These are phyloP conservation scores for Sesamia inferens DNA, from an alignment of 2,888 invertebrate genomes.

Conservation along the genomic window DNA sequence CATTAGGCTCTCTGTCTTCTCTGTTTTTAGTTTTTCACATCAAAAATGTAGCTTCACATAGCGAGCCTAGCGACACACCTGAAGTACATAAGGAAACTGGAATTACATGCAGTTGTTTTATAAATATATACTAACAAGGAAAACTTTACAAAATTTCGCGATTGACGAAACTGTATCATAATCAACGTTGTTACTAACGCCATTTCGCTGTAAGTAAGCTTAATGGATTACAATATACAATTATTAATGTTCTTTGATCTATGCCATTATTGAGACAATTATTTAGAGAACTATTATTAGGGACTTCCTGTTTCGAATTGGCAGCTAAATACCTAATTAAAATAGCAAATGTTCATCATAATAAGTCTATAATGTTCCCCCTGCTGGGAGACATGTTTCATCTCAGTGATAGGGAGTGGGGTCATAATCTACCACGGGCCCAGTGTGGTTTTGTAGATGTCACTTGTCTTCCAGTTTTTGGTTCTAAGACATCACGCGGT, in stretches of 20 bases:
- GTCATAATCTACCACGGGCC: too few species aligned
- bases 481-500: too few species aligned
- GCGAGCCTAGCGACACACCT: not conserved
- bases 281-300: not conserved
- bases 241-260: not conserved
- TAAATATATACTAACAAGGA: conserved; percentile 33
- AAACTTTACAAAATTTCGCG: conserved; percentile 25
- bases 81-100: conserved; percentile 8
- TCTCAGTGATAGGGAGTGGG: too few species aligned
- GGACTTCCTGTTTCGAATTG: conserved; percentile 8
- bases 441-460: too few species aligned
- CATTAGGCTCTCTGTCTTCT: too few species aligned
- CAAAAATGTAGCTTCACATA: not conserved
- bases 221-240: too few species aligned
- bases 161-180: conserved; percentile 20
- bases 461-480: too few species aligned
- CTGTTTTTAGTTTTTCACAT: not conserved
- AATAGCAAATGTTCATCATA: too few species aligned
- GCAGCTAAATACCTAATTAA: not conserved
- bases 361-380: too few species aligned
- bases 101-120: not conserved
- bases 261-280: not conserved
- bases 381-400: too few species aligned
- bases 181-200: not conserved
- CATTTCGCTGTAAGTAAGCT: conserved; percentile 3